Conservation (phyloP, 2,888 invertebrate species). For the Spatulosminthurus flaviceps region DNA sequence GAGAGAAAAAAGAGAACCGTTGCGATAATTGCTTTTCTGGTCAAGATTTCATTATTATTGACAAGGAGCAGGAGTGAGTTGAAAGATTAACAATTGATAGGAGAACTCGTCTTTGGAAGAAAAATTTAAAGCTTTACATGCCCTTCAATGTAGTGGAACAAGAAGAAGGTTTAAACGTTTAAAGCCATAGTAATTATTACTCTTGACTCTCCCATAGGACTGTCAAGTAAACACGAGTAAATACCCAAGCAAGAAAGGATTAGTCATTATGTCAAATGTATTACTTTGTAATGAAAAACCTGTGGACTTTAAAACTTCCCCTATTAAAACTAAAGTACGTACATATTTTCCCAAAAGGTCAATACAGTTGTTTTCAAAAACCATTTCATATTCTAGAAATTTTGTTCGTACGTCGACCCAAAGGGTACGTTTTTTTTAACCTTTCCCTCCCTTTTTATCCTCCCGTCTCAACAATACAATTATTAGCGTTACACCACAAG, state of each 20-base stretch:
- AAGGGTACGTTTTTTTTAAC: no score
- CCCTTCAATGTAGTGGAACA: slow-evolving; percentile 23
- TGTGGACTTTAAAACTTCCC: neutral
- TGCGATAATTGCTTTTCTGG: slow-evolving; percentile 3
- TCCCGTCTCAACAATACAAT: no score
- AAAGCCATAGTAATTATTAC: neutral
- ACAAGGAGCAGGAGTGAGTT: neutral
- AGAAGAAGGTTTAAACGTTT: no score
- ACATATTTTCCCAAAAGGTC: neutral
- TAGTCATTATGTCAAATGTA: neutral
- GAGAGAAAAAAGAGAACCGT: neutral
- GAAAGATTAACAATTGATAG: slow-evolving; percentile 19
- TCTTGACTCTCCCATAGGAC: no score
- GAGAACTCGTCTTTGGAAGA: neutral
- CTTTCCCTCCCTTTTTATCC: no score
- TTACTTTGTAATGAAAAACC: neutral
- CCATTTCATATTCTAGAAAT: no score
- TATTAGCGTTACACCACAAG: no score
- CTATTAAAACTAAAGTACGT: neutral
- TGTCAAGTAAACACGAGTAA: neutral
- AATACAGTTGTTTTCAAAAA: slow-evolving; percentile 4
- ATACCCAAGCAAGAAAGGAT: neutral
- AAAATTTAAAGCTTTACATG: neutral
- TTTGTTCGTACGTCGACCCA: no score
- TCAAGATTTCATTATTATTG: neutral